These are phyloP conservation scores for Metacarcinus magister DNA, from an alignment of 2,888 invertebrate species.

Conservation along the genomic window DNA sequence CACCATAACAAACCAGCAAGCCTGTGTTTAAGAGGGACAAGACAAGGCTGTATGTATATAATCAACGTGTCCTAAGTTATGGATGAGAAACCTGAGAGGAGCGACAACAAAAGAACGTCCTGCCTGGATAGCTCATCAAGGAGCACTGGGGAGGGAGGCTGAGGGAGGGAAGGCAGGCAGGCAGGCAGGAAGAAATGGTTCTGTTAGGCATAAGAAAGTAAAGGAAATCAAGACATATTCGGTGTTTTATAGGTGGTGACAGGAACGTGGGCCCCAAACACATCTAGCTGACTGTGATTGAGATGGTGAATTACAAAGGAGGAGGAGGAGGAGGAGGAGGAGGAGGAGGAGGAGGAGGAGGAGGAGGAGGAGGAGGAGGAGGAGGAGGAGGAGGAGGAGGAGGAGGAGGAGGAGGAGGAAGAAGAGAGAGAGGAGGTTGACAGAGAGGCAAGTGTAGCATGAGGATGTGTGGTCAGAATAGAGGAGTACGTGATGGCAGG, in stretches of 20 bases:
- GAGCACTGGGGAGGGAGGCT: background rate
- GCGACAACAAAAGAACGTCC: background rate
- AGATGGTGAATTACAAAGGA: background rate
- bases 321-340: background rate
- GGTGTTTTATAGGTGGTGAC: background rate
- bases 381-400: background rate
- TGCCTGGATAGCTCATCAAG: constrained; percentile 13
- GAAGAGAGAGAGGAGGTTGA: background rate
- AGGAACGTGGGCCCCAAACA: background rate
- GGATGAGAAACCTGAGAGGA: constrained; percentile 30
- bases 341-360: background rate
- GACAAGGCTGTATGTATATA: background rate
- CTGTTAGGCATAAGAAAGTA: background rate
- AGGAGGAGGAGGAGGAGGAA: background rate
- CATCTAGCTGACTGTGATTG: background rate
- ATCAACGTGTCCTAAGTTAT: constrained; percentile 13
- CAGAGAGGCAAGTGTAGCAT: background rate
- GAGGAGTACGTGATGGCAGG: background rate
- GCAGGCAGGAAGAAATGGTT: background rate
- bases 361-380: background rate
- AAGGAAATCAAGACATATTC: background rate
- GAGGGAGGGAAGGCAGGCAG: too few relatives aligned
- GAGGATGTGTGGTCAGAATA: background rate
- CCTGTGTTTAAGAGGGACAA: background rate
- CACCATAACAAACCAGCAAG: background rate